phyloP scores from a whole-genome alignment of 2,113 vertebrate species.

The Megaceryle maxima region DNA sequence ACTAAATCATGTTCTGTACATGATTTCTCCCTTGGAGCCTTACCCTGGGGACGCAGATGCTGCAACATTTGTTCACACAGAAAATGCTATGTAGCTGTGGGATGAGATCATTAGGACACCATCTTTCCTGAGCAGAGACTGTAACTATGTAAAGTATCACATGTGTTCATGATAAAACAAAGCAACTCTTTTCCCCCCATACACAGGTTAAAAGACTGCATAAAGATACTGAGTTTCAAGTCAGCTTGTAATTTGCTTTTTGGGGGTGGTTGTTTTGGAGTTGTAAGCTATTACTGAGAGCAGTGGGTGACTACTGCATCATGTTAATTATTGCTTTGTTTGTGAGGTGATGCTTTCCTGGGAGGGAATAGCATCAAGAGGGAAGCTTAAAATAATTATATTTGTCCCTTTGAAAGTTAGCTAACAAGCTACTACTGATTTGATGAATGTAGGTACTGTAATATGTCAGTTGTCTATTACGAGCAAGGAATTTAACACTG shows the following conservation, averaged over 20 bases:
- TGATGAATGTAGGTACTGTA: background rate
- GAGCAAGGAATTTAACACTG: background rate
- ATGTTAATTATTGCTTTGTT: conserved; percentile 18
- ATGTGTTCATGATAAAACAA: background rate
- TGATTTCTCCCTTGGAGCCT: background rate
- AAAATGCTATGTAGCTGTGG: background rate
- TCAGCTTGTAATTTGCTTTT: background rate
- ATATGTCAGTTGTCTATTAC: background rate
- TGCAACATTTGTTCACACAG: background rate
- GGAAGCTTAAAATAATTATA: background rate
- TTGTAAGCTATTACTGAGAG: background rate
- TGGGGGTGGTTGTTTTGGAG: background rate
- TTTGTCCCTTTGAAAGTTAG: background rate
- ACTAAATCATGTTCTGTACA: background rate
- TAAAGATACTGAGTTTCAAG: background rate
- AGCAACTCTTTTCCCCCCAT: background rate
- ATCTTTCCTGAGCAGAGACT: background rate
- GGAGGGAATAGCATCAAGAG: background rate
- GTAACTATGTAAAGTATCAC: background rate
- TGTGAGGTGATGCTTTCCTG: conserved; percentile 8
- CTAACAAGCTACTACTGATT: background rate
- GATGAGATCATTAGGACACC: background rate
- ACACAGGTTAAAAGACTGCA: background rate
- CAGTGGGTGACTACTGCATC: background rate
- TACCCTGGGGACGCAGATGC: background rate